These are phyloP conservation scores for Chrysomallon squamiferum DNA, from an alignment of 1,140 invertebrate genomes.

Conservation along the genomic window DNA sequence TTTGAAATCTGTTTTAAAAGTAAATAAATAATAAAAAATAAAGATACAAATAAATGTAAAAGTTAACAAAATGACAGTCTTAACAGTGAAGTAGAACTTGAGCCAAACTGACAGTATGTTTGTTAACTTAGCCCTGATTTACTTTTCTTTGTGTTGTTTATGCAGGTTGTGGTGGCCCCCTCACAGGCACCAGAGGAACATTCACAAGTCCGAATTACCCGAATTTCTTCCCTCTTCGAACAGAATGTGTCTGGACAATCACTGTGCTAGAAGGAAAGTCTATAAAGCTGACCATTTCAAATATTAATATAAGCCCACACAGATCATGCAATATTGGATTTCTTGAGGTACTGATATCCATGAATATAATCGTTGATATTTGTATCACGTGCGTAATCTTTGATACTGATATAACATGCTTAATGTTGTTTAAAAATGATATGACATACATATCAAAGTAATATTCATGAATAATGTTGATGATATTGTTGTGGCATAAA, in stretches of 20 bases:
- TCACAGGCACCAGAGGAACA: conserved; percentile 74
- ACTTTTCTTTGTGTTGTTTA: no score
- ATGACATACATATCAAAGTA: no score
- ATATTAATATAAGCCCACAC: conserved; percentile 71
- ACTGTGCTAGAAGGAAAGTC: conserved; percentile 67
- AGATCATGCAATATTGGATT: conserved; percentile 80
- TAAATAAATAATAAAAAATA: no score
- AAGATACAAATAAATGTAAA: no score
- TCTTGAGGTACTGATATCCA: conserved; percentile 67
- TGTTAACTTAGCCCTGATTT: not conserved
- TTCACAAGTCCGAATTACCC: conserved; percentile 82
- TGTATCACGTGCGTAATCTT: not conserved
- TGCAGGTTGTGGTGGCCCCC: conserved; percentile 78
- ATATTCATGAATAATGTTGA: no score
- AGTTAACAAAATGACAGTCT: no score
- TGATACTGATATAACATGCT: no score
- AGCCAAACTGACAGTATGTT: conserved; percentile 14
- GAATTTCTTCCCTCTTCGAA: conserved; percentile 69
- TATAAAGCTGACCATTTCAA: conserved; percentile 39
- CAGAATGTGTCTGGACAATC: conserved; percentile 76
- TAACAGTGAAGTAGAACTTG: no score
- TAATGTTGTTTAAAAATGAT: no score
- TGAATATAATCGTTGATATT: not conserved
- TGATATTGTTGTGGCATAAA: no score
- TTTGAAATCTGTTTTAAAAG: no score